A percentile compares a stretch with the other conserved stretches of the same genome.
Evolutionary conservation across 2,888 invertebrate species (phyloP).

Genomic region (Chymomyza procnemis): DNA sequence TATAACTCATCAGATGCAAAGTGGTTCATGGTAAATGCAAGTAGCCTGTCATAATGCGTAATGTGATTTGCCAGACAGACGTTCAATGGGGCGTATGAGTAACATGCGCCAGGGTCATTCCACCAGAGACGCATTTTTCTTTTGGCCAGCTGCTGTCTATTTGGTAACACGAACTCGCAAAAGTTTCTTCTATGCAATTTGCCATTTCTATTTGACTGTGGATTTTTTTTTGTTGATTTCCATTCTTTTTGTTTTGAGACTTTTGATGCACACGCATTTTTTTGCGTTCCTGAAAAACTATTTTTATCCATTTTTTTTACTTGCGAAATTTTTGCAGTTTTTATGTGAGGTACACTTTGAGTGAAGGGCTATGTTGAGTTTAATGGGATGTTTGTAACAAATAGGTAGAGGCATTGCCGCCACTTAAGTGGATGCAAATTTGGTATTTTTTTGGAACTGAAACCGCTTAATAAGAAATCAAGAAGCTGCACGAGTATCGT

Average conservation of each 20-base stretch:
- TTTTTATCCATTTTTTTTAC: slow-evolving; percentile 3
- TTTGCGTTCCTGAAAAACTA: background rate
- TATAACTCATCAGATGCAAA: background rate
- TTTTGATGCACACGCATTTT: background rate
- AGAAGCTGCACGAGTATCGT: no score
- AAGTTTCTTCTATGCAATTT: background rate
- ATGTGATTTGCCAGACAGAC: slow-evolving; percentile 41
- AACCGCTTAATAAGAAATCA: no score
- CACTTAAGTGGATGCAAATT: no score
- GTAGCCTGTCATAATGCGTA: slow-evolving; percentile 25
- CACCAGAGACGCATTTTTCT: background rate
- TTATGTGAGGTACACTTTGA: no score
- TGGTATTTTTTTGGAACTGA: no score
- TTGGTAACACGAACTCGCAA: background rate
- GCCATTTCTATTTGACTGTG: background rate
- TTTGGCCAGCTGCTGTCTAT: slow-evolving; percentile 24
- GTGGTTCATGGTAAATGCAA: background rate
- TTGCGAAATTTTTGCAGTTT: slow-evolving; percentile 8
- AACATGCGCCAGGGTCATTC: slow-evolving; percentile 17
- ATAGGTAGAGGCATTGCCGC: no score
- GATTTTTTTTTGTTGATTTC: slow-evolving; percentile 10
- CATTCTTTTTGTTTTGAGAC: background rate
- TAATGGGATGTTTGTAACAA: background rate
- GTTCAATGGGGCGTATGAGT: slow-evolving; percentile 51
- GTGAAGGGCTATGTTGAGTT: background rate